Conservation (phyloP, 2,797 vertebrate species). For the Kryptopterus vitreolus region DNA sequence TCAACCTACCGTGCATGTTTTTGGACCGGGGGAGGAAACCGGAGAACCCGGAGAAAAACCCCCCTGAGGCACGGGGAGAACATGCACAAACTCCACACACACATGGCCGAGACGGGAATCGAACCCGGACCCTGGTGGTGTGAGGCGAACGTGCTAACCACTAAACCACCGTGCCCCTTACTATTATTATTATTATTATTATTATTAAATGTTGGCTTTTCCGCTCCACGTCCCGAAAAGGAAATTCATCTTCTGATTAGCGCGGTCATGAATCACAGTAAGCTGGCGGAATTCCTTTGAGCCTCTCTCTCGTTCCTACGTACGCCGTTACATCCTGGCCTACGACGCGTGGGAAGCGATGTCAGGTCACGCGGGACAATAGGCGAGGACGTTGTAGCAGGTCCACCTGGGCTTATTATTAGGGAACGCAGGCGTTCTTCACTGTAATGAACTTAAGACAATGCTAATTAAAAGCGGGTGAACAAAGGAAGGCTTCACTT, state of each 20-base stretch:
- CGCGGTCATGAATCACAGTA: not conserved
- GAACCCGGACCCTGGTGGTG: too few species aligned
- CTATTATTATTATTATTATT: too few species aligned
- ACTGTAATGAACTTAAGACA: constrained; percentile 99
- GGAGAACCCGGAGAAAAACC: too few species aligned
- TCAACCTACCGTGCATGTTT: too few species aligned
- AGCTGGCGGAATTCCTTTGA: not conserved
- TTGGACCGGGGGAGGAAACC: too few species aligned
- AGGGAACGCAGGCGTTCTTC: constrained; percentile 74
- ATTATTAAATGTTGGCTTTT: too few species aligned
- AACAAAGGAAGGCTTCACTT: constrained; percentile 91
- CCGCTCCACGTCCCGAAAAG: not conserved
- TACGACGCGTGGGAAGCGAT: constrained; percentile 70
- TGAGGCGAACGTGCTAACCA: too few species aligned
- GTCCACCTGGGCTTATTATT: constrained; percentile 77
- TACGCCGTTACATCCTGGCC: constrained; percentile 42
- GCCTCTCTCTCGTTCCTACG: not conserved
- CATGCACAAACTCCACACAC: too few species aligned
- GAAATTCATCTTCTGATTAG: not conserved
- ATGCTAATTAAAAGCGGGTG: constrained; percentile 91
- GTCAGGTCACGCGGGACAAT: constrained; percentile 86
- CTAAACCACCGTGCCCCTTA: too few species aligned
- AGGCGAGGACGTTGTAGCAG: constrained; percentile 82
- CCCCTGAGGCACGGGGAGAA: too few species aligned
- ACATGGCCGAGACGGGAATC: too few species aligned